Conservation (phyloP, 2,113 vertebrate species). For the Gobio gobio region DNA sequence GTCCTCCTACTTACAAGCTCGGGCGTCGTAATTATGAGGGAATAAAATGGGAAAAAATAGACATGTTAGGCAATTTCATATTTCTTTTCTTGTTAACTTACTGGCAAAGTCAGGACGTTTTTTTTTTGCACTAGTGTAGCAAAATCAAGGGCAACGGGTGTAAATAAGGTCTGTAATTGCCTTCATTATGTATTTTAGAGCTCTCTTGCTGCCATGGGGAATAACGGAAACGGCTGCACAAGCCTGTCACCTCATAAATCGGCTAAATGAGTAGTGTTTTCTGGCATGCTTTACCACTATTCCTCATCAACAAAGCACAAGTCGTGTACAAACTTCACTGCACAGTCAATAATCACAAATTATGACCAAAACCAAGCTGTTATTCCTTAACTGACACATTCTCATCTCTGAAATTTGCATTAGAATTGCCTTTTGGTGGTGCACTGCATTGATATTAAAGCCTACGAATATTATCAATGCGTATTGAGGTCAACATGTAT, state of each 20-base stretch:
- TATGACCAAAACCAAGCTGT: background rate
- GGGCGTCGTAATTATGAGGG: background rate
- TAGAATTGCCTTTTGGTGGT: background rate
- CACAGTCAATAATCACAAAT: background rate
- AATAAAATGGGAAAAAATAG: background rate
- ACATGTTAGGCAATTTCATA: background rate
- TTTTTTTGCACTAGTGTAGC: background rate
- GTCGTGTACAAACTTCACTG: background rate
- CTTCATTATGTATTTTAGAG: background rate
- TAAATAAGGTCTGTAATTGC: background rate
- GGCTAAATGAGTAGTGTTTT: background rate
- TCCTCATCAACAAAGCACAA: background rate
- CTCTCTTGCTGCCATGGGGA: background rate
- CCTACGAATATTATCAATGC: too few species aligned
- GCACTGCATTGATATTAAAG: too few species aligned
- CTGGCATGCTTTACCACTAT: background rate
- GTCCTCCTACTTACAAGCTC: background rate
- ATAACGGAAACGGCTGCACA: background rate
- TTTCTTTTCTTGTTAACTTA: background rate
- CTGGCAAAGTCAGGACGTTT: background rate
- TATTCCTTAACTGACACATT: background rate
- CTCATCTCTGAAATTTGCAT: background rate
- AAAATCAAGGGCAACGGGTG: background rate
- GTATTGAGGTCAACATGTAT: background rate
- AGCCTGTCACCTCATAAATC: slow-evolving; percentile 15